Percentiles rank a stretch among this genome's conserved stretches.
Conservation (phyloP, 2,113 vertebrate species). For the Okapia johnstoni region DNA sequence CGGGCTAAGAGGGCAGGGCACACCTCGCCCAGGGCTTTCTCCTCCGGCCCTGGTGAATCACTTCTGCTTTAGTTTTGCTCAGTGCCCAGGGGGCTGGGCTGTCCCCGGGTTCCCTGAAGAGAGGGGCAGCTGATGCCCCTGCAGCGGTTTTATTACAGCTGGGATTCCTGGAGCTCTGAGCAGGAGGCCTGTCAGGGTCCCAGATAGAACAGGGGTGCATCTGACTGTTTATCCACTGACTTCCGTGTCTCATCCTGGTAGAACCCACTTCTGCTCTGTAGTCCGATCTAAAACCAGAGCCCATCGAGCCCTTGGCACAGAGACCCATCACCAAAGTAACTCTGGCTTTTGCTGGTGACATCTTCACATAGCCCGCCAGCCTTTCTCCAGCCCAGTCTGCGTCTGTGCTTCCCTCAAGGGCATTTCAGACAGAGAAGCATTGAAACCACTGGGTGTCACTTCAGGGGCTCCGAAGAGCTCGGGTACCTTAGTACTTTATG, state of each 20-base stretch:
- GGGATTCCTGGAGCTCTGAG: not conserved
- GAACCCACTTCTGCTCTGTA: not conserved
- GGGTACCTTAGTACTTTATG: not conserved
- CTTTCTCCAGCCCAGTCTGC: not conserved
- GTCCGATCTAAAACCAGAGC: not conserved
- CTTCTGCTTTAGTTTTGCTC: not conserved
- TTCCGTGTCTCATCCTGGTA: not conserved
- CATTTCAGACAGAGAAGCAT: not conserved
- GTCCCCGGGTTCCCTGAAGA: not conserved
- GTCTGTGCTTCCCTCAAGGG: not conserved
- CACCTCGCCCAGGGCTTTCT: not conserved
- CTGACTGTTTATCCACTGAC: not conserved
- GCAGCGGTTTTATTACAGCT: too few species aligned
- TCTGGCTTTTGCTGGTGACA: not conserved
- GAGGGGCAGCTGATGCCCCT: not conserved
- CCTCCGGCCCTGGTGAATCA: fast-evolving
- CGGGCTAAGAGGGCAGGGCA: fast-evolving
- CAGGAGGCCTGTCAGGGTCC: fast-evolving
- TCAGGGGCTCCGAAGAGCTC: not conserved
- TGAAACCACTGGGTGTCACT: not conserved
- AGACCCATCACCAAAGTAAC: fast-evolving
- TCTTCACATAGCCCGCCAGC: not conserved
- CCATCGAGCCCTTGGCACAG: fast-evolving
- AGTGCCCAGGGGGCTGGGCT: fast-evolving
- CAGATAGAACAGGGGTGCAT: fast-evolving